phyloP scores from a whole-genome alignment of 2,888 invertebrate species.

The Scaptomyza reducta region DNA sequence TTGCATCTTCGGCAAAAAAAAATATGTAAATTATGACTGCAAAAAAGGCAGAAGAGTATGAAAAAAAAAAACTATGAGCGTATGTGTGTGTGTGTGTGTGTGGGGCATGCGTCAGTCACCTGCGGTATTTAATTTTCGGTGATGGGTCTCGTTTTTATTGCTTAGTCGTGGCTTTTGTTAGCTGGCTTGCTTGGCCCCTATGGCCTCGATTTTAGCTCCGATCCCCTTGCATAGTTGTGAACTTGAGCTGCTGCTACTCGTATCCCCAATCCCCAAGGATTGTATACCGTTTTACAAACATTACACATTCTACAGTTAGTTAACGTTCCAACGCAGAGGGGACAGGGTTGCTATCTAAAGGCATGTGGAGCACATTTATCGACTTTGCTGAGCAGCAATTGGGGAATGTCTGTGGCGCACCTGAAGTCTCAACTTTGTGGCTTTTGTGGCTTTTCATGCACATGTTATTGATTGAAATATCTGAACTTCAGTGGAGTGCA shows the following conservation, averaged over 20 bases:
- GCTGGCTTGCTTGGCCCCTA: neutral
- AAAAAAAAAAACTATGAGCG: constrained; percentile 4
- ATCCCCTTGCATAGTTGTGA: constrained; percentile 49
- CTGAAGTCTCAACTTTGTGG: neutral
- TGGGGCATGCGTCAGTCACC: constrained; percentile 79
- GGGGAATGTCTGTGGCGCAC: constrained; percentile 1
- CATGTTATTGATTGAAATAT: neutral
- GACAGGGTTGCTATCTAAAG: neutral
- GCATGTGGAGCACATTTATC: constrained; percentile 4
- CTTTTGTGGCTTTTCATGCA: constrained; percentile 3
- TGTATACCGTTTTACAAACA: constrained; percentile 27
- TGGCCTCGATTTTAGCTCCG: constrained; percentile 21
- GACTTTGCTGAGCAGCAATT: neutral
- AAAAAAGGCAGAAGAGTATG: constrained; percentile 11
- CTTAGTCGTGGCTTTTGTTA: constrained; percentile 19
- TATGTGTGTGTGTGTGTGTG: constrained; percentile 30
- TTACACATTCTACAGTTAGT: constrained; percentile 28
- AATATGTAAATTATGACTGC: constrained; percentile 71
- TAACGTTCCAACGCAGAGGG: constrained; percentile 3
- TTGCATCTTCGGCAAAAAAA: constrained; percentile 61
- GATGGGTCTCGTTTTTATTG: constrained; percentile 69
- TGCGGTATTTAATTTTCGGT: constrained; percentile 68
- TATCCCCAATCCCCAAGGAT: constrained; percentile 32
- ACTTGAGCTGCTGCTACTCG: constrained; percentile 27
- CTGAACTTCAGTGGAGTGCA: neutral